phyloP scores from a whole-genome alignment of 2,113 vertebrate genomes.

The Lepidothrix coronata region DNA sequence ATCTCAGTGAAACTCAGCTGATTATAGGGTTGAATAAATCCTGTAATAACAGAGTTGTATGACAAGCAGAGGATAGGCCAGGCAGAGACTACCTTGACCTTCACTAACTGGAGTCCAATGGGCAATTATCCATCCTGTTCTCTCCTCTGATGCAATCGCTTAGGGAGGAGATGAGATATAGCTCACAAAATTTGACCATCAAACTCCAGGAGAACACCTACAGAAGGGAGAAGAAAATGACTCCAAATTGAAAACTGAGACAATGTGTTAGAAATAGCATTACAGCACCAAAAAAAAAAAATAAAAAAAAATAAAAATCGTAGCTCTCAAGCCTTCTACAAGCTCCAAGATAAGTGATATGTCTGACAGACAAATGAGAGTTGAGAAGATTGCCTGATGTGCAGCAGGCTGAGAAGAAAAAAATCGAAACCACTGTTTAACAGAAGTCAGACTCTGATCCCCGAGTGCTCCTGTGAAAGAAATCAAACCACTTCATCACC shows the following conservation, averaged over 20 bases:
- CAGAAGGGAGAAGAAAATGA: neutral
- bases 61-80: neutral
- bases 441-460: neutral
- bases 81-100: conserved; percentile 13
- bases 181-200: neutral
- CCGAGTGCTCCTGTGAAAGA: neutral
- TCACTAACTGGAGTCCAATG: conserved; percentile 43
- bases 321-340: neutral
- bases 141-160: neutral
- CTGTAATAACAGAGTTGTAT: conserved; percentile 20
- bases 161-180: neutral
- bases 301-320: neutral
- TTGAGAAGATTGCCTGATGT: neutral
- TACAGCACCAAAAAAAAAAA: neutral
- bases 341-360: neutral
- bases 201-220: neutral
- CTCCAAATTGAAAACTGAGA: neutral
- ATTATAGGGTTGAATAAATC: conserved; percentile 31
- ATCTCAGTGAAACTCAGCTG: neutral
- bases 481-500: neutral
- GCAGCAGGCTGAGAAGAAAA: neutral
- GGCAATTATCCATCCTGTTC: conserved; percentile 28
- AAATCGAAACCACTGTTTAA: neutral
- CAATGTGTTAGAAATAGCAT: neutral
- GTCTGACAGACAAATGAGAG: neutral